Evolutionary conservation across 1,140 invertebrate species (phyloP).

Genomic region (Lethocerus indicus): DNA sequence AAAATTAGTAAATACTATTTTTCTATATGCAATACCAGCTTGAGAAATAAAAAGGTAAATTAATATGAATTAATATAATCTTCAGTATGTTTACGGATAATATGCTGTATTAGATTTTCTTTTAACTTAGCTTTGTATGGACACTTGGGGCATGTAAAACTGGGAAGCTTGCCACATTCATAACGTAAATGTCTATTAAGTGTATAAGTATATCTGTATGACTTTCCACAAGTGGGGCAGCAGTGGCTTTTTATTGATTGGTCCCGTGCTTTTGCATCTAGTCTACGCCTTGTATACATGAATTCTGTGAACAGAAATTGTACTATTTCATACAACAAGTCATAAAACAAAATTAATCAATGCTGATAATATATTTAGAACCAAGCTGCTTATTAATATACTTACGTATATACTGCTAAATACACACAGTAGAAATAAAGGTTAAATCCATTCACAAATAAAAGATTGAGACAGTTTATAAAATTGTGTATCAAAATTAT

Average conservation of each 20-base stretch:
- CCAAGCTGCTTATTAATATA: background rate
- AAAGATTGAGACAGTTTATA: too few species aligned
- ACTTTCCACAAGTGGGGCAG: background rate
- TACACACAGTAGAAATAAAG: too few species aligned
- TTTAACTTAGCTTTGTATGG: slow-evolving; percentile 28
- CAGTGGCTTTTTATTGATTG: background rate
- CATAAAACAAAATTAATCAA: background rate
- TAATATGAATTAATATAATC: background rate
- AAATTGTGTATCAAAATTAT: too few species aligned
- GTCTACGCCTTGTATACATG: background rate
- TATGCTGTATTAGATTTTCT: slow-evolving; percentile 26
- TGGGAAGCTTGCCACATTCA: slow-evolving; percentile 36
- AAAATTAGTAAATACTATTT: background rate
- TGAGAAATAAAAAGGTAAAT: background rate
- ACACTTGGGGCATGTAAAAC: slow-evolving; percentile 36
- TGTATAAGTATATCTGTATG: background rate
- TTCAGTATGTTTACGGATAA: slow-evolving; percentile 14
- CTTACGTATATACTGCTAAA: background rate
- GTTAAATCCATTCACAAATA: too few species aligned
- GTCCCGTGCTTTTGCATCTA: background rate
- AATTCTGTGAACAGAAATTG: too few species aligned
- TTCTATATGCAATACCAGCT: background rate
- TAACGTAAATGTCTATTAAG: slow-evolving; percentile 22
- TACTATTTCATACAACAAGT: too few species aligned
- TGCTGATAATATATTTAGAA: background rate